phyloP scores from a whole-genome alignment of 2,797 vertebrate genomes.

The Acipenser ruthenus region DNA sequence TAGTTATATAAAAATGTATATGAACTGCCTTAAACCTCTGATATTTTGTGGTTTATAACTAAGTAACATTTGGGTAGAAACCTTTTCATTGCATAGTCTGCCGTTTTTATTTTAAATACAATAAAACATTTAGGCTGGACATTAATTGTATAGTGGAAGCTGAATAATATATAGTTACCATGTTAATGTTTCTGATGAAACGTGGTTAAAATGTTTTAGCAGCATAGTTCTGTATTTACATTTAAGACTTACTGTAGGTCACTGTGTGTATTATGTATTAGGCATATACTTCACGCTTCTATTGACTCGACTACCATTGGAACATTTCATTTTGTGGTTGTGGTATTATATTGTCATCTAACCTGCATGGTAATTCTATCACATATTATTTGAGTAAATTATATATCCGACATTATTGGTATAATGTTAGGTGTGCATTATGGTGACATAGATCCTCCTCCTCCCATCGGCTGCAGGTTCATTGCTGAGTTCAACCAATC shows the following conservation, averaged over 20 bases:
- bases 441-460: conserved; percentile 13
- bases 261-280: neutral
- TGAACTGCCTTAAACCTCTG: conserved; percentile 70
- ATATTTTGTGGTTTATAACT: conserved; percentile 74
- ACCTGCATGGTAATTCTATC: conserved; percentile 11
- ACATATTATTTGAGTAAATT: conserved; percentile 12
- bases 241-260: no score
- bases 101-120: neutral
- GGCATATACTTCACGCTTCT: conserved; percentile 10
- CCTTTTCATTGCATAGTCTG: conserved; percentile 20
- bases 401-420: conserved; percentile 18
- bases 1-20: conserved; percentile 77
- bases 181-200: neutral
- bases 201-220: neutral
- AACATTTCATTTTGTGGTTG: conserved; percentile 11
- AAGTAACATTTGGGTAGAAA: conserved; percentile 73
- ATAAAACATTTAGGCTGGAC: no score
- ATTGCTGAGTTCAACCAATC: conserved; percentile 17
- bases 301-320: neutral
- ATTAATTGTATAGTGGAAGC: conserved; percentile 2
- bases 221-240: neutral
- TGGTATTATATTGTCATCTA: conserved; percentile 9
- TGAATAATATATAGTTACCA: neutral
- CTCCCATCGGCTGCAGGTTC: conserved; percentile 8
- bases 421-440: conserved; percentile 19